phyloP scores from a whole-genome alignment of 2,797 vertebrate species.

The Hippopotamyrus pictus region DNA sequence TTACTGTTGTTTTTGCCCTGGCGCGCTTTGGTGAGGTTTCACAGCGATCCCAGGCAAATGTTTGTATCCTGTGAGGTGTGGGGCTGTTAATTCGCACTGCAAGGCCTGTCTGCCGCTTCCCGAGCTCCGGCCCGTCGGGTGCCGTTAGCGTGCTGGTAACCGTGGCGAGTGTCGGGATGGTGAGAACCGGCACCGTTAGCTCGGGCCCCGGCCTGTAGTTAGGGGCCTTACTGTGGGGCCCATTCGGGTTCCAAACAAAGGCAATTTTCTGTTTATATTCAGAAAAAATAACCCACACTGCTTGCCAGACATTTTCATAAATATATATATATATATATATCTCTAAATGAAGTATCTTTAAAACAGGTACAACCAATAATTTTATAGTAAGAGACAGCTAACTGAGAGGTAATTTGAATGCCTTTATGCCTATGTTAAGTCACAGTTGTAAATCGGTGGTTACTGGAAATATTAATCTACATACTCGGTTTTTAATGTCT shows the following conservation, averaged over 20 bases:
- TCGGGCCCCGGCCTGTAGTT: background rate
- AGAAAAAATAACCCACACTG: background rate
- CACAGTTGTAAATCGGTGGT: background rate
- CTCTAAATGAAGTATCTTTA: background rate
- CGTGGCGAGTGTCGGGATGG: background rate
- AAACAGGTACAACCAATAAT: background rate
- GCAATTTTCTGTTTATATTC: background rate
- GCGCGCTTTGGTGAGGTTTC: constrained; percentile 31
- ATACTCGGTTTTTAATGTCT: background rate
- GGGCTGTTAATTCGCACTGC: background rate
- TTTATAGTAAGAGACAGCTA: background rate
- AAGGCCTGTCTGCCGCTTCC: background rate
- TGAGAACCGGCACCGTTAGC: background rate
- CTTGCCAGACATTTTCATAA: background rate
- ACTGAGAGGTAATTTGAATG: background rate
- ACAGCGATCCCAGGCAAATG: constrained; percentile 2
- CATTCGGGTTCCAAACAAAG: background rate
- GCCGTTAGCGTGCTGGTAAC: background rate
- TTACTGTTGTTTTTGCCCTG: constrained; percentile 45
- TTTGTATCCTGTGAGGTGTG: background rate
- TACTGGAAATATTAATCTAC: background rate
- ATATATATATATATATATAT: background rate
- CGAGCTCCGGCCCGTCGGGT: background rate
- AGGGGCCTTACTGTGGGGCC: background rate
- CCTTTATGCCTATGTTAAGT: background rate